A percentile compares a stretch with the other conserved stretches of the same genome.
Evolutionary conservation across 2,797 vertebrate genomes (phyloP).

Genomic region (Luscinia megarhynchos): DNA sequence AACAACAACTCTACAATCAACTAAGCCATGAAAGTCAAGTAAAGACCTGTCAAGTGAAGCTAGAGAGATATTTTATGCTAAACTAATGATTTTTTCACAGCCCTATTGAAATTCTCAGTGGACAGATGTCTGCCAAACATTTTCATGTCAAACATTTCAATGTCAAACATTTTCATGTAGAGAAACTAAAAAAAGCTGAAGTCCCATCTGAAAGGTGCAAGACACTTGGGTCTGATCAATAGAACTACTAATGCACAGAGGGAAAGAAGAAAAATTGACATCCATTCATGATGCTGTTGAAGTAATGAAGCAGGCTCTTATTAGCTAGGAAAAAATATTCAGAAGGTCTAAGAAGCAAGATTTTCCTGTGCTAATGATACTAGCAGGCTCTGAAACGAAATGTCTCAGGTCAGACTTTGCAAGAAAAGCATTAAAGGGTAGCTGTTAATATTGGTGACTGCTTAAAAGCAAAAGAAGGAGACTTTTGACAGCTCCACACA

Average conservation of each 20-base stretch:
- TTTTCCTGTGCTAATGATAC: neutral
- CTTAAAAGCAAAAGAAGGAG: neutral
- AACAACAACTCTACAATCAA: neutral
- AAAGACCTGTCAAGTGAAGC: neutral
- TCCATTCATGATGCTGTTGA: neutral
- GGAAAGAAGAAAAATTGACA: neutral
- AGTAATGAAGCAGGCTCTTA: neutral
- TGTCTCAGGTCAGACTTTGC: neutral
- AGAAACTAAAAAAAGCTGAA: neutral
- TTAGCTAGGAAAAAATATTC: neutral
- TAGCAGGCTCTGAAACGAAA: neutral
- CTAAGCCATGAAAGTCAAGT: neutral
- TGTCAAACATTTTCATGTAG: neutral
- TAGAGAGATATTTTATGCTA: neutral
- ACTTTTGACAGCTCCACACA: conserved; percentile 10
- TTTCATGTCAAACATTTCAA: neutral
- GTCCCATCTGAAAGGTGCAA: neutral
- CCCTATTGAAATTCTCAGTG: neutral
- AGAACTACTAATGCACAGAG: neutral
- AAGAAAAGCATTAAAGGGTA: neutral
- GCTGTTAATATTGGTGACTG: neutral
- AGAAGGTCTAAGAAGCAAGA: neutral
- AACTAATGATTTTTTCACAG: neutral
- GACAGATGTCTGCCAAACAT: neutral
- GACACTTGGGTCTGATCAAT: neutral